A percentile compares a stretch with the other conserved stretches of the same genome.
These are phyloP conservation scores for Leucoptera coffeella DNA, from an alignment of 2,888 invertebrate genomes.

Conservation along the genomic window DNA sequence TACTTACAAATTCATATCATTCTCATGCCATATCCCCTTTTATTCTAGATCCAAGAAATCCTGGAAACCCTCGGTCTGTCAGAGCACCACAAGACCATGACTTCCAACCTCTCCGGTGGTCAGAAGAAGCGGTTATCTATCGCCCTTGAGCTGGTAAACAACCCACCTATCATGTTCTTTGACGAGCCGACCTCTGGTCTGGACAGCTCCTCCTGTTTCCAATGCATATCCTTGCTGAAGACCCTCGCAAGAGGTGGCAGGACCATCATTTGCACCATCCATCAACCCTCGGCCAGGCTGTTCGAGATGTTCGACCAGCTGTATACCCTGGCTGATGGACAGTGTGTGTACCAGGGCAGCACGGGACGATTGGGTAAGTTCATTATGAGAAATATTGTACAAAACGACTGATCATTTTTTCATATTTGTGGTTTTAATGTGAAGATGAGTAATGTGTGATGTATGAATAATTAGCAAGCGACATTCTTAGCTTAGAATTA, in stretches of 20 bases:
- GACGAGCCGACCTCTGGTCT: conserved; percentile 95
- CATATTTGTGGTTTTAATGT: too few relatives aligned
- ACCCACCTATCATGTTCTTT: conserved; percentile 96
- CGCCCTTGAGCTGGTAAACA: conserved; percentile 90
- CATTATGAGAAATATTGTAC: too few relatives aligned
- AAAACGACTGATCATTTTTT: too few relatives aligned
- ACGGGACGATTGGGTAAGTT: conserved; percentile 73
- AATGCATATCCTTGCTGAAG: conserved; percentile 86
- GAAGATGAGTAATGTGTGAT: too few relatives aligned
- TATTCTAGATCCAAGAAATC: conserved; percentile 79
- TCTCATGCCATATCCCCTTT: background rate
- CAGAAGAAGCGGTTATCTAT: conserved; percentile 94
- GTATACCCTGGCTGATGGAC: conserved; percentile 89
- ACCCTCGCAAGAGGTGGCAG: conserved; percentile 84
- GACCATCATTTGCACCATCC: conserved; percentile 92
- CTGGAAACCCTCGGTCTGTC: conserved; percentile 81
- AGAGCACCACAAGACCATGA: conserved; percentile 85
- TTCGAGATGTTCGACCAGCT: conserved; percentile 96
- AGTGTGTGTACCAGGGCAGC: conserved; percentile 91
- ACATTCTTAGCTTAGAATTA: too few relatives aligned
- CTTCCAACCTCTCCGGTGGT: conserved; percentile 87
- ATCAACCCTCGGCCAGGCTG: conserved; percentile 92
- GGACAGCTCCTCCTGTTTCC: conserved; percentile 93
- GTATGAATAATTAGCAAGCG: too few relatives aligned
- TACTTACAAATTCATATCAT: background rate